Conservation (phyloP, 2,888 invertebrate genomes). For the Julus scandinavius region DNA sequence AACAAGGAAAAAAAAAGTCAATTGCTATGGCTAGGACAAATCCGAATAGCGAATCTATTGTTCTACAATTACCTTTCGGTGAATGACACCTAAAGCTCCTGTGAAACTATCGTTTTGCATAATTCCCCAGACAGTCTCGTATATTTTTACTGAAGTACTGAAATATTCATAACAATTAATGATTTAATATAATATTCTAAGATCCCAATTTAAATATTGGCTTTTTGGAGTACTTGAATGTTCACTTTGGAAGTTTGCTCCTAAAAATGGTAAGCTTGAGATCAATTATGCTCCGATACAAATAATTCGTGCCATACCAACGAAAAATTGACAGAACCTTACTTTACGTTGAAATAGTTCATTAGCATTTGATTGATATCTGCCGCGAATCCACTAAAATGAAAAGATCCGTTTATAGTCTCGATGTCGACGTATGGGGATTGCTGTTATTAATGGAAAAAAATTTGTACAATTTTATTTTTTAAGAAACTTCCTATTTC, state of each 20-base stretch:
- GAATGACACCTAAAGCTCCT: neutral
- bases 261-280: too few relatives aligned
- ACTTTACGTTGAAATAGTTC: constrained; percentile 26
- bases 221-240: too few relatives aligned
- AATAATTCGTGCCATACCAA: too few relatives aligned
- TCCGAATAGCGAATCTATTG: too few relatives aligned
- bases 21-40: too few relatives aligned
- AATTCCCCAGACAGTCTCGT: neutral
- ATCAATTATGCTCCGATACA: too few relatives aligned
- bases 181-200: too few relatives aligned
- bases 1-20: neutral
- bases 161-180: neutral
- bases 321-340: neutral
- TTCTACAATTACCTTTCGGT: neutral
- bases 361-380: constrained; percentile 25
- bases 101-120: constrained; percentile 14
- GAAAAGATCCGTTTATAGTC: neutral
- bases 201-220: neutral
- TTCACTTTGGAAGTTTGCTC: too few relatives aligned
- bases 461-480: too few relatives aligned
- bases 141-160: neutral
- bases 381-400: constrained; percentile 8
- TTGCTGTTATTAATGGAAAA: neutral
- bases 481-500: neutral
- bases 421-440: neutral